Percentiles rank a stretch among this genome's conserved stretches.
Conservation (phyloP, 2,888 invertebrate genomes). For the Campoplex nolae region DNA sequence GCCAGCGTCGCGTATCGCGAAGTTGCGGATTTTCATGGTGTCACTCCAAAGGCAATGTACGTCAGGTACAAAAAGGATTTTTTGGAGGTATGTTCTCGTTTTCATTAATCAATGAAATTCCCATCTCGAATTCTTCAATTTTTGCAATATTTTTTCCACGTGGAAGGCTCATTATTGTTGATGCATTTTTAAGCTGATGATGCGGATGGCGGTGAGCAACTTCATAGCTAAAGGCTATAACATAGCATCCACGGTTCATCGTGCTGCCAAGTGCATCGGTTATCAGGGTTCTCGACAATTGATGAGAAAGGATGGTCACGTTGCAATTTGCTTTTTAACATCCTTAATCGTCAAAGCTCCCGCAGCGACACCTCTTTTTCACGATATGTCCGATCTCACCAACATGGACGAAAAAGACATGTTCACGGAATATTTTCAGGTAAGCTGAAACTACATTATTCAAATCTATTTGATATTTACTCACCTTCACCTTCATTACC, state of each 20-base stretch:
- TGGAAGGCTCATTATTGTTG: background rate
- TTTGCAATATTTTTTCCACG: background rate
- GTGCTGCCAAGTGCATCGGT: constrained; percentile 89
- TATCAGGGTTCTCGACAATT: constrained; percentile 90
- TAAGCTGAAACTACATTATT: constrained; percentile 43
- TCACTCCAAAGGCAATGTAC: constrained; percentile 87
- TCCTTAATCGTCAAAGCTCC: constrained; percentile 87
- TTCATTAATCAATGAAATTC: background rate
- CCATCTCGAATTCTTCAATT: background rate
- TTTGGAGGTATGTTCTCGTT: constrained; percentile 76
- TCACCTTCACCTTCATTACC: too few relatives aligned
- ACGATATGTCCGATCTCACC: constrained; percentile 87
- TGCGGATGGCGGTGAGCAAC: constrained; percentile 87
- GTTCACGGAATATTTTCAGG: constrained; percentile 86
- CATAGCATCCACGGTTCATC: constrained; percentile 87
- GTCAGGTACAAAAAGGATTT: constrained; percentile 88
- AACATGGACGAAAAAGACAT: constrained; percentile 87
- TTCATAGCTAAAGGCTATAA: constrained; percentile 86
- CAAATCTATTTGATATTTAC: too few relatives aligned
- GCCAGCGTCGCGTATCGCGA: constrained; percentile 87
- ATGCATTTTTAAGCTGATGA: constrained; percentile 85
- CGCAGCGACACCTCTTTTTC: constrained; percentile 87
- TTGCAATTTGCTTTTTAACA: constrained; percentile 88
- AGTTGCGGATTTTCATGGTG: constrained; percentile 86
- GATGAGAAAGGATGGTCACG: constrained; percentile 89